phyloP scores from a whole-genome alignment of 2,113 vertebrate species.

The Phrynosoma blainvillii region DNA sequence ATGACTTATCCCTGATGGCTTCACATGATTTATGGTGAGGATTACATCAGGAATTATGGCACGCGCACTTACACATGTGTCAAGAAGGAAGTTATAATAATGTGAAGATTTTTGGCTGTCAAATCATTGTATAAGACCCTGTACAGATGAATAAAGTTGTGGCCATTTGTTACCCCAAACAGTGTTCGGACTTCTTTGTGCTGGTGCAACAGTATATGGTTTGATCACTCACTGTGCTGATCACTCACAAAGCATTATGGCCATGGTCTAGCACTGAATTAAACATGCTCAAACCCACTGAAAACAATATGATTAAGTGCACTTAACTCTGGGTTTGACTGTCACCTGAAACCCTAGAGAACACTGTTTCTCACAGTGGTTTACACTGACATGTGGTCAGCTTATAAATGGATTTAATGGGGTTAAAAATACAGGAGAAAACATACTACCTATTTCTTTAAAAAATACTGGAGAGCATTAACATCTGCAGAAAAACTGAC shows the following conservation, averaged over 20 bases:
- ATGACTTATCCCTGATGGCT: no score
- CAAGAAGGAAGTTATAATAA: no score
- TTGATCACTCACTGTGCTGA: background rate
- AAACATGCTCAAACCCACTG: background rate
- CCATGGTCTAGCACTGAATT: background rate
- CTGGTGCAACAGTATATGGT: no score
- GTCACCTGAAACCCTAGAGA: background rate
- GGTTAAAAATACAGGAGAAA: background rate
- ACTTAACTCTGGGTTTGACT: background rate
- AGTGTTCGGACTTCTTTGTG: no score
- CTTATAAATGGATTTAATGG: constrained; percentile 2
- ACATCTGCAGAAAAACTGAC: background rate
- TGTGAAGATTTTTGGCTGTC: no score
- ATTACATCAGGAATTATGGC: no score
- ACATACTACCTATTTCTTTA: background rate
- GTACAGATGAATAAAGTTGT: no score
- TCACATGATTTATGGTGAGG: no score
- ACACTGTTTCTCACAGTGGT: background rate
- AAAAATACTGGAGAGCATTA: background rate
- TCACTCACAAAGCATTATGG: background rate
- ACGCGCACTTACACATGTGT: no score
- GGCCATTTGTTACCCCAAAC: no score
- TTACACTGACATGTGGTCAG: background rate
- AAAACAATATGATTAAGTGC: background rate
- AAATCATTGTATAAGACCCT: no score